These are phyloP conservation scores for Tympanoctomys barrerae DNA, from an alignment of 2,797 vertebrate species.

Conservation along the genomic window DNA sequence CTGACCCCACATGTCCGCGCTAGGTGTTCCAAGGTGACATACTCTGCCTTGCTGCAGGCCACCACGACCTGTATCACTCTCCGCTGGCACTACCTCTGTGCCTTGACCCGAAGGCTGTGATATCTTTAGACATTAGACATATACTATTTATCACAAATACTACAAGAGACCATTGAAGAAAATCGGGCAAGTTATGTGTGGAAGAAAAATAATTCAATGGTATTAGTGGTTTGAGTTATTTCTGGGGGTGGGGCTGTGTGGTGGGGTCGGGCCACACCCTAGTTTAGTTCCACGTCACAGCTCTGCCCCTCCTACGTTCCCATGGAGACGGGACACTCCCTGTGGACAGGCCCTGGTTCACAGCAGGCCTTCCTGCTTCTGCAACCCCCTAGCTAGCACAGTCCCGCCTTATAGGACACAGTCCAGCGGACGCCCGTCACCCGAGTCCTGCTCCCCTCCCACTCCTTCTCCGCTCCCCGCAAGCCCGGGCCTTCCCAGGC, in stretches of 20 bases:
- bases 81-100: fast-evolving
- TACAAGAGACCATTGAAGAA: neutral
- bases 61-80: neutral
- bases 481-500: neutral
- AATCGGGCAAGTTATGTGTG: neutral
- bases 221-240: neutral
- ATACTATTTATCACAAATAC: neutral
- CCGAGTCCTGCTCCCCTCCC: neutral
- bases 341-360: neutral
- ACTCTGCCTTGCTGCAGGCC: neutral
- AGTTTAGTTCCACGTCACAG: neutral
- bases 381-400: neutral
- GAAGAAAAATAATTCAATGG: neutral
- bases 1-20: neutral
- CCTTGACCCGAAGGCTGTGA: neutral
- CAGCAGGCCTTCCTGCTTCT: neutral
- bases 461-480: fast-evolving
- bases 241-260: neutral
- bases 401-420: neutral
- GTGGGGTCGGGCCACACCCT: neutral
- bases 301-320: neutral
- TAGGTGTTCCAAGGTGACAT: neutral
- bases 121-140: neutral
- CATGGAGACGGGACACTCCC: constrained; percentile 13
- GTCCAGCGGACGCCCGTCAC: too few relatives aligned